Base-by-base conservation (phyloP, 2,797 vertebrate species). In the Tolypeutes matacus region DNA sequence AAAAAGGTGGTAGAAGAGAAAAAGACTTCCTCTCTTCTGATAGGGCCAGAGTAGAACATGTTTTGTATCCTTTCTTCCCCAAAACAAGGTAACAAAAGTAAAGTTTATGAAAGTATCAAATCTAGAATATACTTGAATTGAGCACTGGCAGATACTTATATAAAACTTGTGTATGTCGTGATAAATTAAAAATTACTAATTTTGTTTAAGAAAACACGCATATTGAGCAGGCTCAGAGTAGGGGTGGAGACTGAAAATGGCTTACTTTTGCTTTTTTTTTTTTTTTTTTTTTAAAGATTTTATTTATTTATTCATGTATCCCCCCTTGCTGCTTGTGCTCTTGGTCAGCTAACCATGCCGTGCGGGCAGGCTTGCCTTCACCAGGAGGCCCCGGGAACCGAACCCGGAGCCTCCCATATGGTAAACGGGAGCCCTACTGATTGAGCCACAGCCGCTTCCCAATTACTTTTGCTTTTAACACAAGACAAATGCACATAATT, bases 401-500 rank as follows among this genome's bases (percentile, higher is more conserved):
- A n/a, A n/a, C n/a, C n/a, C n/a, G n/a, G n/a, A n/a, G n/a, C n/a
- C n/a, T n/a, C n/a, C n/a, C n/a, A n/a, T n/a, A n/a, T n/a, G n/a
- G n/a, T n/a, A n/a, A n/a, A n/a, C n/a, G n/a, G n/a, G n/a, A n/a
- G n/a, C n/a, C n/a, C n/a, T n/a, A n/a, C n/a, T n/a, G n/a, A n/a
- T n/a, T n/a, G n/a, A n/a, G n/a, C n/a, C n/a, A n/a, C n/a, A n/a
- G n/a, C n/a, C n/a, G n/a, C n/a, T n/a, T n/a, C n/a, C n/a, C n/a
- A n/a, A n/a, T 51, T 49, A 23, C 46, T 93, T 92, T 92, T 73
- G 72, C 36, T 77, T 86, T 81, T 29, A 91, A 64, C 34, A 62
- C 88, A 49, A 83, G 60, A 91, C 27, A 80, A 92, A 95, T 65
- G 17, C 27, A 51, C 21, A 21, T 73, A 76, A 82, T 72, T 93